Evolutionary conservation across 2,888 invertebrate species (phyloP).

Genomic region (Oxyteleia sp.): DNA sequence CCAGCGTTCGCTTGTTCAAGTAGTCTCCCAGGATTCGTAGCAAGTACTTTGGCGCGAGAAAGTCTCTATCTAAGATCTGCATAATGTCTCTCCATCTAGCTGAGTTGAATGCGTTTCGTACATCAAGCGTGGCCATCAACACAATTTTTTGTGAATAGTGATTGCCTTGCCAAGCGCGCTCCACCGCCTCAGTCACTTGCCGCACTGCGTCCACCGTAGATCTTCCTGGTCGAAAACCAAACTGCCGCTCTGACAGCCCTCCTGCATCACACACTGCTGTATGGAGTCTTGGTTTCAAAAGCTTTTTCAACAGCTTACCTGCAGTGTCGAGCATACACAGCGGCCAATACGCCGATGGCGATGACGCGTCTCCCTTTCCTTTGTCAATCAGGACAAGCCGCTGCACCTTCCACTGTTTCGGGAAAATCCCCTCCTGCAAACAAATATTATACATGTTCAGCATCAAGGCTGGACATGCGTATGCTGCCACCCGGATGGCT

Average conservation of each 20-base stretch:
- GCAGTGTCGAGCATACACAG: conserved; percentile 56
- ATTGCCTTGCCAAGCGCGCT: conserved; percentile 32
- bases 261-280: conserved; percentile 55
- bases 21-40: background rate
- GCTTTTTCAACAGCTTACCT: conserved; percentile 68
- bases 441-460: conserved; percentile 58
- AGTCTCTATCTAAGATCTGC: background rate
- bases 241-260: conserved; percentile 65
- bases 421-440: conserved; percentile 56
- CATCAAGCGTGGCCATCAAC: conserved; percentile 52
- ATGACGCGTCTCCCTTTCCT: conserved; percentile 62
- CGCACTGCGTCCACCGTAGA: conserved; percentile 66
- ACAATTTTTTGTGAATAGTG: conserved; percentile 45
- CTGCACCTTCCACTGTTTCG: conserved; percentile 45
- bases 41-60: background rate
- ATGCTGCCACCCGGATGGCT: conserved; percentile 31
- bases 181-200: conserved; percentile 50
- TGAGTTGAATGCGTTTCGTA: background rate
- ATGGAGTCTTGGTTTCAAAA: conserved; percentile 64
- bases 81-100: conserved; percentile 50
- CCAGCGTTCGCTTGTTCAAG: conserved; percentile 3
- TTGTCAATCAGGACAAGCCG: conserved; percentile 65
- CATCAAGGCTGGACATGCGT: conserved; percentile 28
- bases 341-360: conserved; percentile 58
- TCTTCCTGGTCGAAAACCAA: conserved; percentile 62